Conservation (phyloP, 2,888 invertebrate species). For the Ophion ellenae region DNA sequence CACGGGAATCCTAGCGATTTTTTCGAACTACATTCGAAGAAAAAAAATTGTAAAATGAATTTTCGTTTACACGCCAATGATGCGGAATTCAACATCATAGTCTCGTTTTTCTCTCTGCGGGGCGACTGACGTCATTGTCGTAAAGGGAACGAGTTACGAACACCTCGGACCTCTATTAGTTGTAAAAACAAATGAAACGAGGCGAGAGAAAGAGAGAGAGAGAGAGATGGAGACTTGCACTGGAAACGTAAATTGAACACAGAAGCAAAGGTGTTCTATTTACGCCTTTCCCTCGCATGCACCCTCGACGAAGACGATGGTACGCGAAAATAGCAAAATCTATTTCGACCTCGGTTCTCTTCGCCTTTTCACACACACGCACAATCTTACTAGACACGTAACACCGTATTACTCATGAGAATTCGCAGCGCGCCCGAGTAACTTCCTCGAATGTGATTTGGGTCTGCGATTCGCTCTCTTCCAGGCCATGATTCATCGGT, state of each 20-base stretch:
- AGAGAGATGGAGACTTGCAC: conserved; percentile 3
- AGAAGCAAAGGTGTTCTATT: conserved; percentile 66
- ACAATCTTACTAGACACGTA: conserved; percentile 43
- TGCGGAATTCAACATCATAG: background rate
- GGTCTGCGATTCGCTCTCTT: conserved; percentile 46
- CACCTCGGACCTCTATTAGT: conserved; percentile 49
- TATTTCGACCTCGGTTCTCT: conserved; percentile 59
- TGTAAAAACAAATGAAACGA: conserved; percentile 56
- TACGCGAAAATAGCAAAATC: conserved; percentile 70
- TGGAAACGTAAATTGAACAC: conserved; percentile 1
- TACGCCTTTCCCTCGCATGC: conserved; percentile 59
- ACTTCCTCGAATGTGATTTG: conserved; percentile 57
- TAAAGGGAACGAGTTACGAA: conserved; percentile 2
- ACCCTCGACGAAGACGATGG: conserved; percentile 53
- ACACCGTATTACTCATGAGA: conserved; percentile 62
- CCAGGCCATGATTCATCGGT: conserved; percentile 56
- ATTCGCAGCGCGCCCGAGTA: conserved; percentile 49
- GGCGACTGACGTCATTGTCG: conserved; percentile 29
- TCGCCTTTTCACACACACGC: background rate
- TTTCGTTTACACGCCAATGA: background rate
- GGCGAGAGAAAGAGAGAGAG: conserved; percentile 1
- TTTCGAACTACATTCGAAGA: too few relatives aligned
- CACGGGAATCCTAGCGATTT: too few relatives aligned
- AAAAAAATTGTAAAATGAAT: too few relatives aligned
- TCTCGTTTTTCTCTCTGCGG: conserved; percentile 1